These are phyloP conservation scores for Campoletis sonorensis DNA, from an alignment of 1,140 invertebrate species.

Conservation along the genomic window DNA sequence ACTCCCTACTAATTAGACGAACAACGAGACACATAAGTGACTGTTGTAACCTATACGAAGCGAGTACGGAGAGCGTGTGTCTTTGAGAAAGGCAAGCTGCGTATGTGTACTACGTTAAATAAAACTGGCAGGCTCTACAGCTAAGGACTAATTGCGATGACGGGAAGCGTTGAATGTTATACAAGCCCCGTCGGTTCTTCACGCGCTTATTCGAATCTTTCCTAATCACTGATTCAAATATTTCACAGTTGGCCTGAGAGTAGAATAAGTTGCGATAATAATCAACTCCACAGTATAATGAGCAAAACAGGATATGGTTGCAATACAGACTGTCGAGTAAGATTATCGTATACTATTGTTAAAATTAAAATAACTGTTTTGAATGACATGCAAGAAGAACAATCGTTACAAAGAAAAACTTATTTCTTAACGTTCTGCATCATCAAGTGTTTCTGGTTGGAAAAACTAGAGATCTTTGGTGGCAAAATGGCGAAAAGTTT, in stretches of 20 bases:
- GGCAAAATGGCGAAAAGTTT: too few species aligned
- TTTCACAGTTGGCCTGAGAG: slow-evolving; percentile 36
- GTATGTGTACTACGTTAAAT: background rate
- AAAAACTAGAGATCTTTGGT: too few species aligned
- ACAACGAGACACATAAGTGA: slow-evolving; percentile 34
- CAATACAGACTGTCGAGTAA: background rate
- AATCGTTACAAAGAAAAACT: background rate
- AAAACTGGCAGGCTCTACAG: slow-evolving; percentile 22
- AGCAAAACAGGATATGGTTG: slow-evolving; percentile 13
- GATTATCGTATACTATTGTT: background rate
- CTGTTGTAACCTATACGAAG: background rate
- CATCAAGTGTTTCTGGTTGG: too few species aligned
- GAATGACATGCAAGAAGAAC: background rate
- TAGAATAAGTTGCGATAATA: slow-evolving; percentile 31
- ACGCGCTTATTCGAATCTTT: slow-evolving; percentile 45
- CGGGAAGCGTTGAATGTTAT: slow-evolving; percentile 57
- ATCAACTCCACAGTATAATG: slow-evolving; percentile 33
- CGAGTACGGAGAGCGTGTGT: background rate
- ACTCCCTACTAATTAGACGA: slow-evolving; percentile 57
- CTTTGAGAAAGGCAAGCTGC: slow-evolving; percentile 20
- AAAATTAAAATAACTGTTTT: background rate
- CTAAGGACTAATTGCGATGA: slow-evolving; percentile 50
- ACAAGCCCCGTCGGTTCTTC: slow-evolving; percentile 30
- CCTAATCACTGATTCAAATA: slow-evolving; percentile 45
- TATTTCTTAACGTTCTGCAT: too few species aligned